Evolutionary conservation across 2,888 invertebrate genomes (phyloP).

Genomic region (Exephanes ischioxanthus): DNA sequence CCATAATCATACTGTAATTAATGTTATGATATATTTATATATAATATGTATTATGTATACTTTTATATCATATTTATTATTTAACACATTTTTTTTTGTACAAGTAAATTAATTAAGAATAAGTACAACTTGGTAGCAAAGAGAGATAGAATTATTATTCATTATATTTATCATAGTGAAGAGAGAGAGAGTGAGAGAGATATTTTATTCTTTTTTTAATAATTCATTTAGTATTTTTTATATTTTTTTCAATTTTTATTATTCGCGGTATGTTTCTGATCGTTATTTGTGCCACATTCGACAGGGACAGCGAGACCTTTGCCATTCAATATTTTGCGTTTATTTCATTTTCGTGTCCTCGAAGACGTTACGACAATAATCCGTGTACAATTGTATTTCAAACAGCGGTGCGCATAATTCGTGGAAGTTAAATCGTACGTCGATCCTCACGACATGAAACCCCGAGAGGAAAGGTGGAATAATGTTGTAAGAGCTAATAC

Average conservation of each 20-base stretch:
- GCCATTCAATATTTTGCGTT: conserved; percentile 54
- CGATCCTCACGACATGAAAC: conserved; percentile 41
- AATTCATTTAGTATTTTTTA: conserved; percentile 66
- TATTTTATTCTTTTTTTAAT: conserved; percentile 60
- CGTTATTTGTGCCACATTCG: conserved; percentile 63
- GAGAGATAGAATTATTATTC: conserved; percentile 85
- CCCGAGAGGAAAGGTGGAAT: conserved; percentile 63
- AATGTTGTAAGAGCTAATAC: conserved; percentile 64
- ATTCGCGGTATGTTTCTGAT: conserved; percentile 66
- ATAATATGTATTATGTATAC: conserved; percentile 80
- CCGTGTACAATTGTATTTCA: conserved; percentile 43
- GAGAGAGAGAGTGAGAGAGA: conserved; percentile 64
- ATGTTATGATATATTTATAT: conserved; percentile 71
- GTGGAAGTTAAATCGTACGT: conserved; percentile 47
- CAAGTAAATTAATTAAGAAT: conserved; percentile 85
- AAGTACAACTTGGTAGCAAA: conserved; percentile 86
- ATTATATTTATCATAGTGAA: conserved; percentile 83
- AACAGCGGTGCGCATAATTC: conserved; percentile 45
- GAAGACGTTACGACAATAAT: conserved; percentile 27
- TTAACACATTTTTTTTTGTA: conserved; percentile 84
- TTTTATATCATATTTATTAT: conserved; percentile 83
- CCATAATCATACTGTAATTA: conserved; percentile 72
- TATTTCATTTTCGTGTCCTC: conserved; percentile 32
- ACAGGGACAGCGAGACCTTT: conserved; percentile 69
- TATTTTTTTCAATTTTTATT: conserved; percentile 39